Percentiles rank a stretch among this genome's conserved stretches.
Evolutionary conservation across 2,113 vertebrate species (phyloP).

Genomic region (Microcebus jonahi): DNA sequence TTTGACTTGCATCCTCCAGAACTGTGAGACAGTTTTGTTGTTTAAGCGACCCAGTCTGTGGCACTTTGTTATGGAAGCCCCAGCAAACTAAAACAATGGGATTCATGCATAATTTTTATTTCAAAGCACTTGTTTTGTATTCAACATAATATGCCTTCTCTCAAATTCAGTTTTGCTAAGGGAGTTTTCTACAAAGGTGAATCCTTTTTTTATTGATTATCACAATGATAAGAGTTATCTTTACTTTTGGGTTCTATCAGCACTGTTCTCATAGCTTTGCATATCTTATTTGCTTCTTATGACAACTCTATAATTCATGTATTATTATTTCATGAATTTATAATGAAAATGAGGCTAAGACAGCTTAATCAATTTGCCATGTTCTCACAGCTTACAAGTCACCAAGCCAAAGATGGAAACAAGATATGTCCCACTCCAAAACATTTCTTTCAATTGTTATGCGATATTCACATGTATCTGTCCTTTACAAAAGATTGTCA

Average conservation of each 20-base stretch:
- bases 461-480: background rate
- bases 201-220: background rate
- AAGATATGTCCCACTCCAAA: background rate
- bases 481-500: background rate
- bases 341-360: background rate
- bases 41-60: background rate
- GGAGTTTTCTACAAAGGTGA: background rate
- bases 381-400: background rate
- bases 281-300: background rate
- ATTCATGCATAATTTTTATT: background rate
- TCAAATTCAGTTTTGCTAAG: background rate
- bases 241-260: background rate
- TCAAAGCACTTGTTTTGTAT: background rate
- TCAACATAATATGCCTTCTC: background rate
- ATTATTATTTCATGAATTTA: background rate
- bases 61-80: rapidly evolving
- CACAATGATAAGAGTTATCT: background rate
- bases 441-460: background rate
- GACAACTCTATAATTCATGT: background rate
- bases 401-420: background rate
- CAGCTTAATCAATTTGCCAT: background rate
- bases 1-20: background rate
- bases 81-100: background rate
- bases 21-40: background rate
- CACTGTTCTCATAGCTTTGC: background rate